These are phyloP conservation scores for Serinus canaria DNA, from an alignment of 2,113 vertebrate species.

Conservation along the genomic window DNA sequence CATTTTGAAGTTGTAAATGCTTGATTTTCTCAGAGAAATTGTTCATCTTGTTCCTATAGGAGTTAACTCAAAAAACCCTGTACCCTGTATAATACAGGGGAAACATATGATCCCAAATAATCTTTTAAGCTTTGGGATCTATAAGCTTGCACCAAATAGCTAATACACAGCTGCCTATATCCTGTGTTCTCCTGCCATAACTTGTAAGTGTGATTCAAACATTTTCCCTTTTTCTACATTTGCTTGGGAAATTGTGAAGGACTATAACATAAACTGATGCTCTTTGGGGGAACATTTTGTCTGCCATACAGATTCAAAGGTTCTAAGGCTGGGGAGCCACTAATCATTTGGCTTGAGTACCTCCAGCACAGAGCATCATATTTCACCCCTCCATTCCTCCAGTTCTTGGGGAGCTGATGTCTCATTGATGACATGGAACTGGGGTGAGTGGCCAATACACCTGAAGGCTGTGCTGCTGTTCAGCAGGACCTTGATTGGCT, in stretches of 20 bases:
- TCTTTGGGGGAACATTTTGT: neutral
- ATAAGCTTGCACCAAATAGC: neutral
- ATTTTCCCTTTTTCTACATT: neutral
- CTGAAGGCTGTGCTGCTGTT: neutral
- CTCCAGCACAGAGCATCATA: neutral
- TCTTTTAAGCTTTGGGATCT: neutral
- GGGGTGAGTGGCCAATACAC: rapidly evolving
- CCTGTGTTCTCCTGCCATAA: neutral
- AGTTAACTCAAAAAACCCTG: neutral
- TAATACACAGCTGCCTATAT: neutral
- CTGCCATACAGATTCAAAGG: neutral
- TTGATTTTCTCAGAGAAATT: conserved; percentile 26
- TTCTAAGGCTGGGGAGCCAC: neutral
- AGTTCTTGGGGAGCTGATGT: neutral
- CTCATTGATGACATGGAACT: rapidly evolving
- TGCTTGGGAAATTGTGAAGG: neutral
- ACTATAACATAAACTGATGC: neutral
- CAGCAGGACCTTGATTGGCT: neutral
- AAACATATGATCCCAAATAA: neutral
- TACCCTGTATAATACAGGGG: neutral
- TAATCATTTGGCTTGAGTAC: neutral
- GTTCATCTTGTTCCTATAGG: neutral
- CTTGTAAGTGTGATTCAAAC: neutral
- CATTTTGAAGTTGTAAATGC: neutral
- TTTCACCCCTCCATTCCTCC: neutral